A percentile compares a stretch with the other conserved stretches of the same genome.
These are phyloP conservation scores for Andrena flavipes DNA, from an alignment of 2,888 invertebrate genomes.

Conservation along the genomic window DNA sequence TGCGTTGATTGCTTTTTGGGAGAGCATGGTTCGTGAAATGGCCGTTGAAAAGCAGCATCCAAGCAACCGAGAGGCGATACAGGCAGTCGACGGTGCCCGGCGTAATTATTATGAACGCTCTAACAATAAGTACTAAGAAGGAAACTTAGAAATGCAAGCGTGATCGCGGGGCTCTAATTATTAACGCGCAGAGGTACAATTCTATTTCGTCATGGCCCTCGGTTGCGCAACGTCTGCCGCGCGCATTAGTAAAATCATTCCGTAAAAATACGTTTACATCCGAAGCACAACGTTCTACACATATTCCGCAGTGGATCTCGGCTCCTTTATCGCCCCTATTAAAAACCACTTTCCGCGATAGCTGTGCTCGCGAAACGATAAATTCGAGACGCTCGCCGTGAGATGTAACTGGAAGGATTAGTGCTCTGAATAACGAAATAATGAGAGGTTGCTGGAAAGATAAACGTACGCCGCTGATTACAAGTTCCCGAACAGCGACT, in stretches of 20 bases:
- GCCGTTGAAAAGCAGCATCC: background rate
- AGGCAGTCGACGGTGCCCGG: background rate
- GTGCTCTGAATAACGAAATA: background rate
- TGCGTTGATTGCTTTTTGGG: constrained; percentile 12
- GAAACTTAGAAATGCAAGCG: constrained; percentile 40
- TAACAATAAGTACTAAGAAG: constrained; percentile 50
- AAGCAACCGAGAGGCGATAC: background rate
- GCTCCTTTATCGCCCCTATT: constrained; percentile 6
- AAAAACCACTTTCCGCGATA: constrained; percentile 9
- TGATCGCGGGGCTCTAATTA: constrained; percentile 47
- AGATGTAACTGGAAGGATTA: no score
- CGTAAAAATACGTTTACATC: constrained; percentile 29
- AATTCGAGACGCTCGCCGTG: background rate
- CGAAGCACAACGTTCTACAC: background rate
- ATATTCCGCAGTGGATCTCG: constrained; percentile 19
- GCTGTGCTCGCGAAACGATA: background rate
- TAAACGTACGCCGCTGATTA: background rate
- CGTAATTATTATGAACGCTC: constrained; percentile 46
- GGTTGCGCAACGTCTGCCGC: constrained; percentile 24
- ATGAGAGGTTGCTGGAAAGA: background rate
- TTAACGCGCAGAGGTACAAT: constrained; percentile 38
- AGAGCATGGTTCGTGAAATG: background rate
- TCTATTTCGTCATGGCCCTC: constrained; percentile 28
- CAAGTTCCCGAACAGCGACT: background rate
- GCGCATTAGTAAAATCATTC: constrained; percentile 26